phyloP scores from a whole-genome alignment of 1,140 invertebrate genomes.

The Drosophila truncata region DNA sequence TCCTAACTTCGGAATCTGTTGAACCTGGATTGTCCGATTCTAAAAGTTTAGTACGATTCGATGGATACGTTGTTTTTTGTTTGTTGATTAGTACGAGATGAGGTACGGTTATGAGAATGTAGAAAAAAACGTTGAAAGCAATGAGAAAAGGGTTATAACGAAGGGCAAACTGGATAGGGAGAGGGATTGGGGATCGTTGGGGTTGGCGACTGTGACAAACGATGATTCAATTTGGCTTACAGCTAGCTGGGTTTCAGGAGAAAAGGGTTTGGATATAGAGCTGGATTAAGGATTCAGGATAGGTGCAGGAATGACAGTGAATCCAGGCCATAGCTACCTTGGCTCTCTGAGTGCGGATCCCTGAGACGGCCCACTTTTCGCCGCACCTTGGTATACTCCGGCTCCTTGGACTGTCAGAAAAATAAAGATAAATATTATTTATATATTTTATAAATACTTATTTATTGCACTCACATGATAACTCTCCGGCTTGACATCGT shows the following conservation, averaged over 20 bases:
- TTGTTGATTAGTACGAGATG: slow-evolving; percentile 63
- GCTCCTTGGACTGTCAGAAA: slow-evolving; percentile 89
- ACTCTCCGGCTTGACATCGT: slow-evolving; percentile 89
- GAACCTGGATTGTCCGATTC: slow-evolving; percentile 94
- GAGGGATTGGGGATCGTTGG: not conserved
- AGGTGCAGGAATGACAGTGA: slow-evolving; percentile 3
- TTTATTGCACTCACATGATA: slow-evolving; percentile 86
- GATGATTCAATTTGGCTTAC: slow-evolving; percentile 73
- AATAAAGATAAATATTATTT: too few species aligned
- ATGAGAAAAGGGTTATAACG: slow-evolving; percentile 43
- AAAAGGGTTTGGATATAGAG: slow-evolving; percentile 5
- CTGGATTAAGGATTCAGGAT: slow-evolving; percentile 1
- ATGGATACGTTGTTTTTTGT: slow-evolving; percentile 68
- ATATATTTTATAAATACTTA: not conserved
- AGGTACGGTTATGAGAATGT: slow-evolving; percentile 55
- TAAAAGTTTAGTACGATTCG: slow-evolving; percentile 87
- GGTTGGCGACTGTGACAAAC: slow-evolving; percentile 26
- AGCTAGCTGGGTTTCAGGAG: slow-evolving; percentile 30
- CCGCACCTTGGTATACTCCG: slow-evolving; percentile 92
- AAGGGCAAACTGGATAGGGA: slow-evolving; percentile 4
- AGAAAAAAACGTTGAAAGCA: slow-evolving; percentile 55
- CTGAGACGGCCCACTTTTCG: slow-evolving; percentile 91
- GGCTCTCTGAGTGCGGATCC: slow-evolving; percentile 92
- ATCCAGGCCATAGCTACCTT: slow-evolving; percentile 87
- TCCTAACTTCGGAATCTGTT: slow-evolving; percentile 94